These are phyloP conservation scores for Empis livida DNA, from an alignment of 2,888 invertebrate genomes.

Conservation along the genomic window DNA sequence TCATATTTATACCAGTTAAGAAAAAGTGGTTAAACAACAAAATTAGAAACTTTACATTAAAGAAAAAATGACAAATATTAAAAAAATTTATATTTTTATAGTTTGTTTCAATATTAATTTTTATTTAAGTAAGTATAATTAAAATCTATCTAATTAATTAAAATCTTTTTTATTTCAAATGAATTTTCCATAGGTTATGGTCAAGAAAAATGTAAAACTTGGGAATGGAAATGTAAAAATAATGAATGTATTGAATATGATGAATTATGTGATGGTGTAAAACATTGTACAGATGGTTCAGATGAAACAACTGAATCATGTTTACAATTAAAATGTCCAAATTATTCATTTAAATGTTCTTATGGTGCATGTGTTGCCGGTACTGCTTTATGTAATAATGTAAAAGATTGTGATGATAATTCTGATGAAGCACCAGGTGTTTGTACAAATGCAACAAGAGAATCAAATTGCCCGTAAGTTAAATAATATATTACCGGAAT, in stretches of 20 bases:
- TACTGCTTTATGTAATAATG: conserved; percentile 8
- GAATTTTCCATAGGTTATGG: no score
- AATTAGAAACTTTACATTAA: no score
- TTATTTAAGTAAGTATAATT: no score
- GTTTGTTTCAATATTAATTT: no score
- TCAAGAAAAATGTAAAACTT: no score
- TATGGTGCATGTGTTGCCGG: conserved; percentile 14
- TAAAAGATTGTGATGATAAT: conserved; percentile 11
- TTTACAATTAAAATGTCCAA: conserved; percentile 34
- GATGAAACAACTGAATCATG: conserved; percentile 19
- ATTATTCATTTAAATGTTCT: conserved; percentile 27
- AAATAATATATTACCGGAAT: not conserved
- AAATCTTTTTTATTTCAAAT: no score
- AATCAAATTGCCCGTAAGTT: no score
- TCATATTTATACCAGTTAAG: no score
- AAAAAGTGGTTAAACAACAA: no score
- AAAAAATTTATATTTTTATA: no score
- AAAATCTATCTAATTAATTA: no score
- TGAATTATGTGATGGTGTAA: conserved; percentile 9
- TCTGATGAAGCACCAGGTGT: conserved; percentile 10
- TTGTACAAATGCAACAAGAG: not conserved
- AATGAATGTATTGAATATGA: conserved; percentile 9
- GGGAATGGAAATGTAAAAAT: conserved; percentile 1
- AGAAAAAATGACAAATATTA: no score
- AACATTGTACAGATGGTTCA: conserved; percentile 11